A percentile compares a stretch with the other conserved stretches of the same genome.
Conservation (phyloP, 2,888 invertebrate species). For the Trimorus sp. region DNA sequence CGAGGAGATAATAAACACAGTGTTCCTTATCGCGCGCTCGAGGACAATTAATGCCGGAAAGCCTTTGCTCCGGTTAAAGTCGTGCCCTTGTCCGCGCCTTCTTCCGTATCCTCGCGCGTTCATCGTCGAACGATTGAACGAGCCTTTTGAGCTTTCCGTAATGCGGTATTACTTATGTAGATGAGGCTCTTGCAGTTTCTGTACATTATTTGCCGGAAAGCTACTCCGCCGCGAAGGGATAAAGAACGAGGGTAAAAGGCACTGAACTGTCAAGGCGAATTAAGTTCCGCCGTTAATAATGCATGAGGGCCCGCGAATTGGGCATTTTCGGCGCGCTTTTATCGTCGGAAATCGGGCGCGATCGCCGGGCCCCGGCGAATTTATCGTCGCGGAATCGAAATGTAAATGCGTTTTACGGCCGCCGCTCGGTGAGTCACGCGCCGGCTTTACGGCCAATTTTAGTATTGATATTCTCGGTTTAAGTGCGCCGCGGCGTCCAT, state of each 20-base stretch:
- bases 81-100: conserved; percentile 25
- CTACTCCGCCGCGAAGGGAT: conserved; percentile 60
- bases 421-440: conserved; percentile 69
- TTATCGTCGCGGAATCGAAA: conserved; percentile 79
- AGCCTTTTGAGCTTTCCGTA: conserved; percentile 79
- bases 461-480: conserved; percentile 78
- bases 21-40: conserved; percentile 76
- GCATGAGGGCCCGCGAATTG: conserved; percentile 36
- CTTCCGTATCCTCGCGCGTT: conserved; percentile 68
- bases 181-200: conserved; percentile 79
- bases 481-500: conserved; percentile 65
- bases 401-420: conserved; percentile 78
- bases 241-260: conserved; percentile 74
- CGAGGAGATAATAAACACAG: conserved; percentile 78
- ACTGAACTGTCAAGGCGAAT: conserved; percentile 77
- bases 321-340: no score
- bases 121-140: conserved; percentile 67
- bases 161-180: conserved; percentile 81
- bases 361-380: conserved; percentile 70
- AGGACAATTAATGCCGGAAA: conserved; percentile 77
- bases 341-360: conserved; percentile 50
- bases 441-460: conserved; percentile 79
- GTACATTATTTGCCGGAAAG: conserved; percentile 74
- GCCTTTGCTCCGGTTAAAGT: conserved; percentile 72
- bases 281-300: conserved; percentile 58